These are phyloP conservation scores for Lordiphosa fenestrarum DNA, from an alignment of 2,888 invertebrate genomes.

Conservation along the genomic window DNA sequence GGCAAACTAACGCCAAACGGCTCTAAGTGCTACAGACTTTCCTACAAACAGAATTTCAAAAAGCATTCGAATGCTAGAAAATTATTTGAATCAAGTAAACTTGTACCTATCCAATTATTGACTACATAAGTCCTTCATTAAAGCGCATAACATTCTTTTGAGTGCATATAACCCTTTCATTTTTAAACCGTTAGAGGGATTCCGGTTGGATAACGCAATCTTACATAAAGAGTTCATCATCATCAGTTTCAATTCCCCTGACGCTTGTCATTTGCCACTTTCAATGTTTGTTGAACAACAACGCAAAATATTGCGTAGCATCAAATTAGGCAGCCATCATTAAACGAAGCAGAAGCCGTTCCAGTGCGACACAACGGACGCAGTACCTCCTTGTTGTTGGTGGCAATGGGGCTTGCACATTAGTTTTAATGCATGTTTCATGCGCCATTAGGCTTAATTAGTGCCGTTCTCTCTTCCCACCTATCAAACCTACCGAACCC, in stretches of 20 bases:
- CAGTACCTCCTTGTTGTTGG: constrained; percentile 13
- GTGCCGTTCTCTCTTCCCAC: constrained; percentile 47
- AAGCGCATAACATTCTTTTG: too few relatives aligned
- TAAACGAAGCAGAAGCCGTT: constrained; percentile 32
- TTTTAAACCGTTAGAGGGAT: too few relatives aligned
- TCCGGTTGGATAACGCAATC: too few relatives aligned
- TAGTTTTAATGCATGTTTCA: constrained; percentile 74
- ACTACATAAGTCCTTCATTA: too few relatives aligned
- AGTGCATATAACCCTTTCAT: too few relatives aligned
- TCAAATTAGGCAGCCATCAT: constrained; percentile 63
- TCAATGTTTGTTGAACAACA: constrained; percentile 11
- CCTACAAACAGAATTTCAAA: too few relatives aligned
- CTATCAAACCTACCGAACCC: neutral
- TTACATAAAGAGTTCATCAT: neutral
- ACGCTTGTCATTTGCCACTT: too few relatives aligned
- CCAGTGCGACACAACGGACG: constrained; percentile 24
- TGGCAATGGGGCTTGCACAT: constrained; percentile 59
- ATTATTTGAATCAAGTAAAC: too few relatives aligned
- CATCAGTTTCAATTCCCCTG: constrained; percentile 3
- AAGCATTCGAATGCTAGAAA: too few relatives aligned
- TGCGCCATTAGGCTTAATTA: constrained; percentile 74
- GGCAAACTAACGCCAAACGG: too few relatives aligned
- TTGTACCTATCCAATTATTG: too few relatives aligned
- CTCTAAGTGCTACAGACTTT: too few relatives aligned
- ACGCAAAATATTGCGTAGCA: constrained; percentile 52